phyloP scores from a whole-genome alignment of 2,113 vertebrate species.

The Brachirus orientalis region DNA sequence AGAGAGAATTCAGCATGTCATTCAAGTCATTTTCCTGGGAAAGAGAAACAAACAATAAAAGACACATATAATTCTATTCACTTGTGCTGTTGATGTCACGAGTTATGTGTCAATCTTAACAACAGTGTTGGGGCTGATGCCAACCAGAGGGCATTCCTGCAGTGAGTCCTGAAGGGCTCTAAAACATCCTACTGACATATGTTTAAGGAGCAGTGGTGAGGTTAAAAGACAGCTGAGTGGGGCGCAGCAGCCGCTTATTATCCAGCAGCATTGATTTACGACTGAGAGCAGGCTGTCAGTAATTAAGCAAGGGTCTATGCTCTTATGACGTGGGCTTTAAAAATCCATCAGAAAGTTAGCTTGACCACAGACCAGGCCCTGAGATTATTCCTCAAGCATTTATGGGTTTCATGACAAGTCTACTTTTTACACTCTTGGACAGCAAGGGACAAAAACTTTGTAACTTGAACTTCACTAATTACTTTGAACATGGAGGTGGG shows the following conservation, averaged over 20 bases:
- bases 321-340: conserved; percentile 66
- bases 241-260: conserved; percentile 77
- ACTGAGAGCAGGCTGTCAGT: conserved; percentile 66
- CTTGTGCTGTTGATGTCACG: conserved; percentile 46
- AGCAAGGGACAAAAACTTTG: conserved; percentile 28
- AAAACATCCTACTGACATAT: conserved; percentile 66
- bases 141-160: conserved; percentile 60
- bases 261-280: conserved; percentile 72
- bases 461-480: conserved; percentile 36
- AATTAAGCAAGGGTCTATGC: conserved; percentile 75
- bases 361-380: conserved; percentile 72
- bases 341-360: conserved; percentile 66
- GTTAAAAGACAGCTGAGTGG: conserved; percentile 77
- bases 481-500: conserved; percentile 14
- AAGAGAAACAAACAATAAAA: conserved; percentile 40
- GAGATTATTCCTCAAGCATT: conserved; percentile 66
- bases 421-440: conserved; percentile 51
- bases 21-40: conserved; percentile 93
- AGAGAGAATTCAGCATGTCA: conserved; percentile 90
- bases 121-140: conserved; percentile 48
- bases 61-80: conserved; percentile 55
- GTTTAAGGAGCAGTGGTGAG: conserved; percentile 78
- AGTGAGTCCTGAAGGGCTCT: conserved; percentile 61
- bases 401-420: conserved; percentile 65
- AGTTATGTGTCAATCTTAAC: conserved; percentile 53